These are phyloP conservation scores for Zophobas atratus DNA, from an alignment of 1,140 invertebrate species.

Conservation along the genomic window DNA sequence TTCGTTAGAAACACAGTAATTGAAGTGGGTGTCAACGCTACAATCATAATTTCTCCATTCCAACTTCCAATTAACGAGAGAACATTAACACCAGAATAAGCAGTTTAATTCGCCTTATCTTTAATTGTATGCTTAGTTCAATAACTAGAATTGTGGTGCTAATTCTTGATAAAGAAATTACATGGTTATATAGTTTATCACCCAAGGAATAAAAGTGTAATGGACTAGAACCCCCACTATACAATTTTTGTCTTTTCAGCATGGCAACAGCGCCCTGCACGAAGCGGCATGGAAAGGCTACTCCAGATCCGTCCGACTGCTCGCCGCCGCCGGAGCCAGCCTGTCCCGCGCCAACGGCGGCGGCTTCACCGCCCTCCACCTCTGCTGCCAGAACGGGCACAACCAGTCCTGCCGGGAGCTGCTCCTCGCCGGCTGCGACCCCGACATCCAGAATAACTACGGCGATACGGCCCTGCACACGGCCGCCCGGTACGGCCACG, in stretches of 20 bases:
- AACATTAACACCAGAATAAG: too few species aligned
- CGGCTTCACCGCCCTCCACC: constrained; percentile 93
- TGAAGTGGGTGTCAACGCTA: too few species aligned
- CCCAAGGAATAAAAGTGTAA: too few species aligned
- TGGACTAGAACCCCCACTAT: not conserved
- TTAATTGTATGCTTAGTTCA: too few species aligned
- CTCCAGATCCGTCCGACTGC: constrained; percentile 85
- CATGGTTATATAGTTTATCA: too few species aligned
- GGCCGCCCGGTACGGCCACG: constrained; percentile 94
- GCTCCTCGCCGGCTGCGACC: constrained; percentile 87
- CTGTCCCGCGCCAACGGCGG: constrained; percentile 86
- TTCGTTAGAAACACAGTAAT: too few species aligned
- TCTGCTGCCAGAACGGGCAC: constrained; percentile 96
- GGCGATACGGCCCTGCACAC: constrained; percentile 97
- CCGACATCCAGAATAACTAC: constrained; percentile 95
- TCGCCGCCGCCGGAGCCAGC: constrained; percentile 81
- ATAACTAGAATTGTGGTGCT: too few species aligned
- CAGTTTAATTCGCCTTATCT: too few species aligned
- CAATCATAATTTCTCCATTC: too few species aligned
- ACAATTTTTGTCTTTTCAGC: constrained; percentile 72
- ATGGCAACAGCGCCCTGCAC: constrained; percentile 94
- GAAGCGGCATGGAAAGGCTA: constrained; percentile 96
- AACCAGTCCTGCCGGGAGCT: constrained; percentile 95
- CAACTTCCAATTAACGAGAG: too few species aligned
- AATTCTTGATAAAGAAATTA: too few species aligned